These are phyloP conservation scores for Eulemur mongoz DNA, from an alignment of 2,797 vertebrate genomes.

Conservation along the genomic window DNA sequence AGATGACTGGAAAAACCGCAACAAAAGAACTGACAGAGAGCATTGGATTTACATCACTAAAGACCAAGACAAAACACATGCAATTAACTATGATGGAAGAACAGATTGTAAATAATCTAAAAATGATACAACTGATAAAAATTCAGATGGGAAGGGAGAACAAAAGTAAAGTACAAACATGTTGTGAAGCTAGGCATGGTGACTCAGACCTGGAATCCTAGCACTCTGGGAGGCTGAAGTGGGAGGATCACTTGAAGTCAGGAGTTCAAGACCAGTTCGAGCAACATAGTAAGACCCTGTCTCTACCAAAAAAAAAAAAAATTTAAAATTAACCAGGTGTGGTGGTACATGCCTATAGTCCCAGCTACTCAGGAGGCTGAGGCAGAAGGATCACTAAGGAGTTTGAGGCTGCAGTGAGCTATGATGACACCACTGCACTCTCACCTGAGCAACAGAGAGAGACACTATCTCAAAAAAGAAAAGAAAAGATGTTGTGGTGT, in stretches of 20 bases:
- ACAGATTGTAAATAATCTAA: background rate
- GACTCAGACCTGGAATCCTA: background rate
- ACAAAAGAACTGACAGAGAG: background rate
- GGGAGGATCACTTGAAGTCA: background rate
- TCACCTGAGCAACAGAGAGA: background rate
- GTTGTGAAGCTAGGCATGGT: background rate
- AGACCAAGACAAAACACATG: background rate
- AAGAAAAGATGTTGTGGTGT: background rate
- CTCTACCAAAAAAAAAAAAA: background rate
- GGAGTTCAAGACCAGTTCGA: background rate
- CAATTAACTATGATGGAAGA: background rate
- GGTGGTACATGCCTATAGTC: no score
- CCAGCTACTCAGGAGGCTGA: background rate
- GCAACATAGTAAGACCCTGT: background rate
- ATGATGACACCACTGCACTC: background rate
- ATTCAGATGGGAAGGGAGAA: background rate
- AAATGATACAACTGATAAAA: constrained; percentile 11
- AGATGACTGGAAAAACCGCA: background rate
- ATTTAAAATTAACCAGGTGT: background rate
- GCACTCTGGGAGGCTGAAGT: background rate
- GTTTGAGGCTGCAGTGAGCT: background rate
- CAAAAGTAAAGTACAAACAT: background rate
- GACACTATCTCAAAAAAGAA: background rate
- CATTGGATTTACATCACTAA: background rate
- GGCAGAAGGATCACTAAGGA: background rate